phyloP scores from a whole-genome alignment of 2,888 invertebrate species.

The Plagodis dolabraria region DNA sequence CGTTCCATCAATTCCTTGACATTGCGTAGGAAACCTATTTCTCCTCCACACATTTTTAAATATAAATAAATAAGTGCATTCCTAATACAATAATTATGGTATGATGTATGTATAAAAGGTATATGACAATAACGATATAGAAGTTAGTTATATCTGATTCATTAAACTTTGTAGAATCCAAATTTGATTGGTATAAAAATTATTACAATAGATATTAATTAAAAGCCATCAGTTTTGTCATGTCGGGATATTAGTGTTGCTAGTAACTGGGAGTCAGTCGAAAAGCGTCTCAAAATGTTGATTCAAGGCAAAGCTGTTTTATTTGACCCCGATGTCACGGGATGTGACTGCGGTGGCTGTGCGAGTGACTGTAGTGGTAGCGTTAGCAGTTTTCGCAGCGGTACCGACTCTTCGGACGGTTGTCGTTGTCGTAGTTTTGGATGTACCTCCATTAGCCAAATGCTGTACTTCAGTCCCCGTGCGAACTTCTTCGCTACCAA shows the following conservation, averaged over 20 bases:
- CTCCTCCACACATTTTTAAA: background rate
- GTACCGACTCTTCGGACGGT: conserved; percentile 72
- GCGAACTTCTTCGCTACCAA: conserved; percentile 66
- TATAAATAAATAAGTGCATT: conserved; percentile 24
- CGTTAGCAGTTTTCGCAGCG: conserved; percentile 68
- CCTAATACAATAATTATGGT: conserved; percentile 13
- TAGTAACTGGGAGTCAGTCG: conserved; percentile 27
- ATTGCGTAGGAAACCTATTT: background rate
- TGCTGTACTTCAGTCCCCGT: conserved; percentile 71
- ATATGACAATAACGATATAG: conserved; percentile 10
- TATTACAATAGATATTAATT: conserved; percentile 11
- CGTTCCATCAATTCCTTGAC: background rate
- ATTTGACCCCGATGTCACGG: conserved; percentile 75
- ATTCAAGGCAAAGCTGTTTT: conserved; percentile 34
- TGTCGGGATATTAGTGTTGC: conserved; percentile 16
- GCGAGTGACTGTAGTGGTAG: conserved; percentile 63
- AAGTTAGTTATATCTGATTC: background rate
- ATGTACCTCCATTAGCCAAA: conserved; percentile 68
- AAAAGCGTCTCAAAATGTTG: conserved; percentile 14
- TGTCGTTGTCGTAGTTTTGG: conserved; percentile 75
- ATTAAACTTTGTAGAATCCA: too few relatives aligned
- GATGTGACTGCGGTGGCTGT: conserved; percentile 72
- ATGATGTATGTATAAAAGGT: conserved; percentile 7
- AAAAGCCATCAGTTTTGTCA: conserved; percentile 14
- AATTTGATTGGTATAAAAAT: too few relatives aligned